These are phyloP conservation scores for Phlogophora meticulosa DNA, from an alignment of 2,888 invertebrate genomes.

Conservation along the genomic window DNA sequence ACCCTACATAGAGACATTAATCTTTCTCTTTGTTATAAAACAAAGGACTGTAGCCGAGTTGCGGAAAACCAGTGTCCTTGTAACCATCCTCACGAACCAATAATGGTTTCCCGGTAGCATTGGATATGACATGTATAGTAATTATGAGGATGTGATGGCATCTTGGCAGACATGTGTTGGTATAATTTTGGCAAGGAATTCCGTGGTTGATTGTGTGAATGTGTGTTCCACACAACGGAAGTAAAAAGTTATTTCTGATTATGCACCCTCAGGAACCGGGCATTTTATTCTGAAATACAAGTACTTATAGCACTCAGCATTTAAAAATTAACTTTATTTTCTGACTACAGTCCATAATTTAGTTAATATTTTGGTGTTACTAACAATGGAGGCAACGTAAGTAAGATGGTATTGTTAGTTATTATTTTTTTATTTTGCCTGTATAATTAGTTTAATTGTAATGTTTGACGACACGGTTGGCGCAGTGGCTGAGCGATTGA, in stretches of 20 bases:
- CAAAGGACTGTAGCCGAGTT: conserved; percentile 68
- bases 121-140: conserved; percentile 69
- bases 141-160: conserved; percentile 56
- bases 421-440: too few species aligned
- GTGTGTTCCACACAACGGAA: neutral
- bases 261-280: too few species aligned
- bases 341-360: too few species aligned
- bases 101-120: conserved; percentile 76
- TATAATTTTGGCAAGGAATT: conserved; percentile 4
- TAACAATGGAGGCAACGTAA: too few species aligned
- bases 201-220: neutral
- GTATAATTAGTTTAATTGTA: too few species aligned
- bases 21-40: conserved; percentile 72
- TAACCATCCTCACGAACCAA: conserved; percentile 67
- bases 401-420: too few species aligned
- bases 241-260: neutral
- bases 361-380: too few species aligned
- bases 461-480: too few species aligned
- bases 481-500: too few species aligned
- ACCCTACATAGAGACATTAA: conserved; percentile 54
- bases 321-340: too few species aligned
- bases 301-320: too few species aligned
- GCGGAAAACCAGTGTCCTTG: conserved; percentile 75
- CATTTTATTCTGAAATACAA: too few species aligned
- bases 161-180: conserved; percentile 30